Base-by-base conservation (phyloP, 2,888 invertebrate genomes). In the Poecilus cupreus region DNA sequence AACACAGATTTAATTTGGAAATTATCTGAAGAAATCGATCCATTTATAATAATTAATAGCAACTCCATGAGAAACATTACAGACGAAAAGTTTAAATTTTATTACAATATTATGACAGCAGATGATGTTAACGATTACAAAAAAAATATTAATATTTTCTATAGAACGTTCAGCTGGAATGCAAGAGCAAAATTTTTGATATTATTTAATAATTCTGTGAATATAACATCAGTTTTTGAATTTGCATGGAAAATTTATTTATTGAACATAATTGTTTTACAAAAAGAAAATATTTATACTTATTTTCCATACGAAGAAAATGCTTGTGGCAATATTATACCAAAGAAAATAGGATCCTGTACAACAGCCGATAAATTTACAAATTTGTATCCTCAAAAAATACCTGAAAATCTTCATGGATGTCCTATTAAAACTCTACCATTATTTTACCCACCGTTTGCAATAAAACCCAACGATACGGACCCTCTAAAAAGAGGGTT, bases 111-210 rank as follows among this genome's bases (percentile, higher is more conserved):
- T 3, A 77, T 77, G 37, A 13, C 37, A 2, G 60, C 18, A 39
- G 18, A 57, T 57, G 22, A 77, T 22, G 0, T 20, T 10, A 13
- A 1, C 10, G 77, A 77, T 11, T 77, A 32, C 26, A 8, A 57
- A 18, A 57, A 57, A 20, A 77, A 77, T 39, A 37, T 77, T 8
- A 16, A 77, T 20, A 39, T 39, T 26, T 39, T 77, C 3, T 77
- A 77, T 20, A 16, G 77, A 57, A 77, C 77, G 3, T 46, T 39
- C 4, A 77, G 77, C 13, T 77, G 77, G 77, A 77, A 77, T 39
- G 77, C 77, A 2, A 77, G 77, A 60, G 77, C 77, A 3, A 77
- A 39, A 77, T 77, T 77, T 77, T 3, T 57, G 5, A 77, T 77
- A 16, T 37, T 77, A 37, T 77, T 60, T 57, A 22, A 32, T 4